Conservation (phyloP, 2,888 invertebrate genomes). For the Ptychoptera contaminata region DNA sequence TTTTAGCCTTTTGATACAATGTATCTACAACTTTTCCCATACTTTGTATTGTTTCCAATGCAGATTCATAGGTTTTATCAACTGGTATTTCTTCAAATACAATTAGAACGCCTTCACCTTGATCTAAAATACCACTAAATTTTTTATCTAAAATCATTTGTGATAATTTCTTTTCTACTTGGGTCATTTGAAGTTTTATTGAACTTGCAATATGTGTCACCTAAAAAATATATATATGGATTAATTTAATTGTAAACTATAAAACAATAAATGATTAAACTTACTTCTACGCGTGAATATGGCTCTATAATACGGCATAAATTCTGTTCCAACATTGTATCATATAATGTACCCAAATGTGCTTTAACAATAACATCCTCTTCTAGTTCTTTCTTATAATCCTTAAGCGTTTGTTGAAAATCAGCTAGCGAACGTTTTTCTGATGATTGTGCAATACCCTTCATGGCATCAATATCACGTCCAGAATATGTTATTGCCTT, state of each 20-base stretch:
- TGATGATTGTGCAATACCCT: conserved; percentile 88
- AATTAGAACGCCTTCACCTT: conserved; percentile 94
- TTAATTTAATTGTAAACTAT: background rate
- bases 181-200: conserved; percentile 75
- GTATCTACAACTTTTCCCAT: conserved; percentile 99
- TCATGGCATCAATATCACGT: conserved; percentile 94
- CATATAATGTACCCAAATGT: conserved; percentile 91
- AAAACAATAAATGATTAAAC: conserved; percentile 7
- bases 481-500: conserved; percentile 91
- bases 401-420: conserved; percentile 79
- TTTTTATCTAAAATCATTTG: conserved; percentile 99
- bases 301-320: conserved; percentile 97
- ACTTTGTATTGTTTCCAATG: conserved; percentile 92
- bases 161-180: conserved; percentile 96
- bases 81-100: conserved; percentile 90
- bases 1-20: conserved; percentile 97
- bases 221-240: conserved; percentile 14
- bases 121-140: conserved; percentile 92
- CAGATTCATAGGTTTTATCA: conserved; percentile 95
- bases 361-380: conserved; percentile 95
- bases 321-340: conserved; percentile 98
- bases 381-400: conserved; percentile 76
- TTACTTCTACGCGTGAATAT: conserved; percentile 83
- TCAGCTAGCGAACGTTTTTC: conserved; percentile 93
- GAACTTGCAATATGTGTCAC: conserved; percentile 80